Evolutionary conservation across 2,888 invertebrate species (phyloP).

Genomic region (Polydrusus pterygomalis): DNA sequence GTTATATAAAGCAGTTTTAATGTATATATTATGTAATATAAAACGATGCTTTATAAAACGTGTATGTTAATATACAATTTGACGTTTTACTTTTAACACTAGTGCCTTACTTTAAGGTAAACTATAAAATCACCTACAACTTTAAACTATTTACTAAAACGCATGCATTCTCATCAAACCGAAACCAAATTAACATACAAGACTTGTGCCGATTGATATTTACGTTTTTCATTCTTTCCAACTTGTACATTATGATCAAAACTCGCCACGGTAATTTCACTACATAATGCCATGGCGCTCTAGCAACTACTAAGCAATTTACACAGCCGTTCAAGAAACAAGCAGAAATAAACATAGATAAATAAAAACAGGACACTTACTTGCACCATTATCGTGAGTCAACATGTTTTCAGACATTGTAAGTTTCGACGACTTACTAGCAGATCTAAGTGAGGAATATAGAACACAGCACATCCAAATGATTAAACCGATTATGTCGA

Average conservation of each 20-base stretch:
- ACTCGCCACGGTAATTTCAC: constrained; percentile 57
- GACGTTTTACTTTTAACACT: too few relatives aligned
- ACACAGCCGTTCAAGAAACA: constrained; percentile 38
- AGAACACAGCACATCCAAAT: constrained; percentile 97
- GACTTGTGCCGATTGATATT: too few relatives aligned
- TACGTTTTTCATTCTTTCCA: too few relatives aligned
- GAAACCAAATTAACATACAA: too few relatives aligned
- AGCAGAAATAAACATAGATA: constrained; percentile 25
- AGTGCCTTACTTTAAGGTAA: too few relatives aligned
- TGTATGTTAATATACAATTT: too few relatives aligned
- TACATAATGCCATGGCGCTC: constrained; percentile 66
- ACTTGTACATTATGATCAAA: not conserved
- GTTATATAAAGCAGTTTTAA: too few relatives aligned
- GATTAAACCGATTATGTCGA: constrained; percentile 92
- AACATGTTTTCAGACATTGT: constrained; percentile 89
- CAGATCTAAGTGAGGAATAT: constrained; percentile 96
- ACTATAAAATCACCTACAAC: too few relatives aligned
- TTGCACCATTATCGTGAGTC: constrained; percentile 82
- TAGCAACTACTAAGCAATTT: constrained; percentile 40
- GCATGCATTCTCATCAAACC: too few relatives aligned
- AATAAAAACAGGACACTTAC: constrained; percentile 71
- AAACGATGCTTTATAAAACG: too few relatives aligned
- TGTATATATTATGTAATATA: too few relatives aligned
- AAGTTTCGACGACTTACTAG: constrained; percentile 93
- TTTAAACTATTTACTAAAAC: too few relatives aligned